Conservation (phyloP, 2,113 vertebrate genomes). For the Setophaga petechia region DNA sequence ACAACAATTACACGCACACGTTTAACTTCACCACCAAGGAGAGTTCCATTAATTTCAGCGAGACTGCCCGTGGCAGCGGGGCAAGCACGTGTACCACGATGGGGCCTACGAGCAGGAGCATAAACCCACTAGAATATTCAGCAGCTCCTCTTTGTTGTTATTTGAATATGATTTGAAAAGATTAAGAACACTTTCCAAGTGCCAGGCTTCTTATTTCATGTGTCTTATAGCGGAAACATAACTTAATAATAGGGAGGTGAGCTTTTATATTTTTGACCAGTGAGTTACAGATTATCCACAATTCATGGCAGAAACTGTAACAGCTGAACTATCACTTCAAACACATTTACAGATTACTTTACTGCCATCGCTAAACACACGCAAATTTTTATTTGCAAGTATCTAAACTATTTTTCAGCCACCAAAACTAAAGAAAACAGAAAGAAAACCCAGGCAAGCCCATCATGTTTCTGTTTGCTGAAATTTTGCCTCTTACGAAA, state of each 20-base stretch:
- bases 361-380: not conserved
- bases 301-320: not conserved
- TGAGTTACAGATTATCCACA: not conserved
- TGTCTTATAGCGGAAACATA: not conserved
- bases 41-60: not conserved
- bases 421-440: not conserved
- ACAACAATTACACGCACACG: not conserved
- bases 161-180: not conserved
- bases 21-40: slow-evolving; percentile 31
- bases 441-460: not conserved
- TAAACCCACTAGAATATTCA: not conserved
- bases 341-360: not conserved
- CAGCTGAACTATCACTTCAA: not conserved
- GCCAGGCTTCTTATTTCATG: not conserved
- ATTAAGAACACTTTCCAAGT: not conserved
- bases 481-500: not conserved
- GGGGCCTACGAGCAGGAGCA: not conserved
- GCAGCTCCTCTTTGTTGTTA: not conserved
- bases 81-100: not conserved
- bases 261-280: not conserved
- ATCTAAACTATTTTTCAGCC: not conserved
- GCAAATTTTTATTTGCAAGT: not conserved
- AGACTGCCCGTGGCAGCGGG: not conserved
- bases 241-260: accelerated
- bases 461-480: not conserved